Evolutionary conservation across 2,113 vertebrate genomes (phyloP).

Genomic region (Cichladusa arquata): DNA sequence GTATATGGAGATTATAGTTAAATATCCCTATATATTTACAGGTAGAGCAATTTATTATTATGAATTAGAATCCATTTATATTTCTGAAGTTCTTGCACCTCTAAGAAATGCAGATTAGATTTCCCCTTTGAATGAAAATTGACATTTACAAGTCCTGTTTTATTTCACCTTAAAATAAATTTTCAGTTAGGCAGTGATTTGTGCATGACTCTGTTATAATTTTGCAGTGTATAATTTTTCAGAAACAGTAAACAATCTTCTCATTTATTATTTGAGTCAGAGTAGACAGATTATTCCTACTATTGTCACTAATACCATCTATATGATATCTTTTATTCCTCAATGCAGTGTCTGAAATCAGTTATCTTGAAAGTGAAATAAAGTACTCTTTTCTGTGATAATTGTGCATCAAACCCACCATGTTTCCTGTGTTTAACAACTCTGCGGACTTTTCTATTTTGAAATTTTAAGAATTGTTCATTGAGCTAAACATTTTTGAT

Average conservation of each 20-base stretch:
- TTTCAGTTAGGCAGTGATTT: background rate
- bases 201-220: background rate
- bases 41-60: background rate
- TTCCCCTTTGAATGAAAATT: background rate
- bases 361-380: background rate
- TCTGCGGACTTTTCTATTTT: accelerated
- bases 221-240: background rate
- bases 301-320: background rate
- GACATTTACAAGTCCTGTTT: background rate
- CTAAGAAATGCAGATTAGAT: background rate
- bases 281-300: background rate
- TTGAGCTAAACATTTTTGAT: background rate
- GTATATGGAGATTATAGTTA: background rate
- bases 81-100: background rate
- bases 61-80: background rate
- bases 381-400: background rate
- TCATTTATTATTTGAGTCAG: background rate
- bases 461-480: background rate
- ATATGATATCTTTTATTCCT: background rate
- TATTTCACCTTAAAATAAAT: background rate
- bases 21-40: background rate
- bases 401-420: background rate
- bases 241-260: background rate
- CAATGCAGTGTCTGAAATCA: background rate
- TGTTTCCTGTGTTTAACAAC: background rate